Percentiles rank a stretch among this genome's conserved stretches.
Evolutionary conservation across 2,113 vertebrate species (phyloP).

Genomic region (Serinus canaria): DNA sequence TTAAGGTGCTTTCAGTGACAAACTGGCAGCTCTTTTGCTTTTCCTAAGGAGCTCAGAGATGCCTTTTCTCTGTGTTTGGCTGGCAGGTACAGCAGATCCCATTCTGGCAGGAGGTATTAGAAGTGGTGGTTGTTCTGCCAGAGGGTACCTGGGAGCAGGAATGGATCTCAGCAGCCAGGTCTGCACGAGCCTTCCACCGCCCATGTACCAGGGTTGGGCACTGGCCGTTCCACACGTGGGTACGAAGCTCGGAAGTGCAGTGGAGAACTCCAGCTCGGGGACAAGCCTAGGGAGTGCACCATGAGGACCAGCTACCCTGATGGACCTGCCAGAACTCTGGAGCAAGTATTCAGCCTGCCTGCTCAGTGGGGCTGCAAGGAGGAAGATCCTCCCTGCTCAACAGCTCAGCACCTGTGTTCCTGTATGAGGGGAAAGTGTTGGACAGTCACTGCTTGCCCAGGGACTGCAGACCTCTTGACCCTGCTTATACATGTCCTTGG

Average conservation of each 20-base stretch:
- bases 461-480: neutral
- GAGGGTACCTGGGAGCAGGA: neutral
- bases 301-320: neutral
- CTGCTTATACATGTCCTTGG: neutral
- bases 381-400: fast-evolving
- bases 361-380: neutral
- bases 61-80: neutral
- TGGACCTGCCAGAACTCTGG: fast-evolving
- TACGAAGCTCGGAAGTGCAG: fast-evolving
- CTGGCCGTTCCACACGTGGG: fast-evolving
- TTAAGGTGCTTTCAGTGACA: neutral
- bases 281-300: neutral
- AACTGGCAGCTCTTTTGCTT: neutral
- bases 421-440: neutral
- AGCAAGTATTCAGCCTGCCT: neutral
- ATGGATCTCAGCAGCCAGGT: fast-evolving
- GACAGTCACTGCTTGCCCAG: neutral
- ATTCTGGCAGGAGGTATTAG: neutral
- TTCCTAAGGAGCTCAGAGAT: neutral
- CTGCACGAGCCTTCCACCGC: neutral
- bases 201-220: fast-evolving
- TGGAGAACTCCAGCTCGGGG: fast-evolving
- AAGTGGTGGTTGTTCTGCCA: neutral
- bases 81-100: neutral
- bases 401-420: neutral